phyloP scores from a whole-genome alignment of 2,113 vertebrate genomes.

The Panurus biarmicus region DNA sequence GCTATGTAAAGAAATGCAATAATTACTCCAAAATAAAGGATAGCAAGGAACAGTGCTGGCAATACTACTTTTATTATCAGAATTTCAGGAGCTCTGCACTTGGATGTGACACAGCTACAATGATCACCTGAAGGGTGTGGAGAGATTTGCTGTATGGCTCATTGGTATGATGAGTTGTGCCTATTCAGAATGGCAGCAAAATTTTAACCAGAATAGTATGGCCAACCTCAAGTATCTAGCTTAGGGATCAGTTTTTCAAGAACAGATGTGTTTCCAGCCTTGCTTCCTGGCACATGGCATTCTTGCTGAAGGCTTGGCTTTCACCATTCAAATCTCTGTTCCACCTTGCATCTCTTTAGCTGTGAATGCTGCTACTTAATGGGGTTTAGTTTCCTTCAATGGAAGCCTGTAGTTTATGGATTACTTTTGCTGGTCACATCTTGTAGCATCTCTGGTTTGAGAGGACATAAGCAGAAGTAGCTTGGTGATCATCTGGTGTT shows the following conservation, averaged over 20 bases:
- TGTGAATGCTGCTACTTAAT: not conserved
- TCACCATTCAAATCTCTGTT: not conserved
- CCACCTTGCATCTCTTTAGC: not conserved
- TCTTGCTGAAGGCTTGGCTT: not conserved
- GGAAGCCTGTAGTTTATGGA: not conserved
- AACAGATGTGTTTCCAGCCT: not conserved
- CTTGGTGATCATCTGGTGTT: not conserved
- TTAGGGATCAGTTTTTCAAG: not conserved
- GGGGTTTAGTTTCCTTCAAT: not conserved
- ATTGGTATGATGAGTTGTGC: not conserved
- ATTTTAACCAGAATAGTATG: not conserved
- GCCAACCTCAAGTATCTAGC: not conserved
- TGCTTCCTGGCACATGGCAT: not conserved
- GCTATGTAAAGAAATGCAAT: not conserved
- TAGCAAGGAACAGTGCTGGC: not conserved
- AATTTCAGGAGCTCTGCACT: not conserved
- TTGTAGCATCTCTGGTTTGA: not conserved
- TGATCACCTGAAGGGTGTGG: accelerated
- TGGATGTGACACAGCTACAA: not conserved
- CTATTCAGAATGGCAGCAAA: not conserved
- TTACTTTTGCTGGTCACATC: not conserved
- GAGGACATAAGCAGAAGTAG: not conserved
- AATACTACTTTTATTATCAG: not conserved
- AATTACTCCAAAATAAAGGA: not conserved
- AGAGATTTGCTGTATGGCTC: not conserved